These are phyloP conservation scores for Parnassius apollo DNA, from an alignment of 2,888 invertebrate genomes.

Conservation along the genomic window DNA sequence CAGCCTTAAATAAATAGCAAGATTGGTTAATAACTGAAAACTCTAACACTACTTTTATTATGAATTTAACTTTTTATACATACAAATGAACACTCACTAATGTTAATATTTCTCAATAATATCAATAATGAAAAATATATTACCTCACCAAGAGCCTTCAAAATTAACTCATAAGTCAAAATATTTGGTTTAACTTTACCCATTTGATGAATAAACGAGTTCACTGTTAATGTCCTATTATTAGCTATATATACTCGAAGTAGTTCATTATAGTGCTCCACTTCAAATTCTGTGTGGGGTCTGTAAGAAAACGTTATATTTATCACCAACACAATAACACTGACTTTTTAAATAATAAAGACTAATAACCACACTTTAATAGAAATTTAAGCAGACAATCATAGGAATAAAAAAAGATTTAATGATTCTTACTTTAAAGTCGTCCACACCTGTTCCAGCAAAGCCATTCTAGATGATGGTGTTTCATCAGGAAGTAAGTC, in stretches of 20 bases:
- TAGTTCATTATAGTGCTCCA: slow-evolving; percentile 79
- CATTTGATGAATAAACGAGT: slow-evolving; percentile 72
- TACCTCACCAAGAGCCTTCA: slow-evolving; percentile 80
- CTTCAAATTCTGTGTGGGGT: slow-evolving; percentile 58
- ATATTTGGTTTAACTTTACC: slow-evolving; percentile 66
- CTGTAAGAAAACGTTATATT: slow-evolving; percentile 39
- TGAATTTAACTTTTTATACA: not conserved
- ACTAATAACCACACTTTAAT: too few species aligned
- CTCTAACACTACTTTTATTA: too few species aligned
- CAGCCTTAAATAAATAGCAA: slow-evolving; percentile 55
- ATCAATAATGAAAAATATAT: not conserved
- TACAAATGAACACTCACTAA: too few species aligned
- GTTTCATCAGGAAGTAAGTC: slow-evolving; percentile 77
- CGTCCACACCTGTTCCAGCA: slow-evolving; percentile 80
- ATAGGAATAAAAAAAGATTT: too few species aligned
- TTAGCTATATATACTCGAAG: slow-evolving; percentile 83
- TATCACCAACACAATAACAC: too few species aligned
- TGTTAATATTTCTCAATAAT: too few species aligned
- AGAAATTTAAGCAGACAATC: too few species aligned
- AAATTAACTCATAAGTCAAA: slow-evolving; percentile 79
- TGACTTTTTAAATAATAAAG: too few species aligned
- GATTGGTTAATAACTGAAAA: not conserved
- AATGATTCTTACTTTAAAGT: slow-evolving; percentile 61
- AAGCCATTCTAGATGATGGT: slow-evolving; percentile 60
- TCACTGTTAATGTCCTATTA: slow-evolving; percentile 59